A percentile compares a stretch with the other conserved stretches of the same genome.
Evolutionary conservation across 2,113 vertebrate genomes (phyloP).

Genomic region (Thunnus maccoyii): DNA sequence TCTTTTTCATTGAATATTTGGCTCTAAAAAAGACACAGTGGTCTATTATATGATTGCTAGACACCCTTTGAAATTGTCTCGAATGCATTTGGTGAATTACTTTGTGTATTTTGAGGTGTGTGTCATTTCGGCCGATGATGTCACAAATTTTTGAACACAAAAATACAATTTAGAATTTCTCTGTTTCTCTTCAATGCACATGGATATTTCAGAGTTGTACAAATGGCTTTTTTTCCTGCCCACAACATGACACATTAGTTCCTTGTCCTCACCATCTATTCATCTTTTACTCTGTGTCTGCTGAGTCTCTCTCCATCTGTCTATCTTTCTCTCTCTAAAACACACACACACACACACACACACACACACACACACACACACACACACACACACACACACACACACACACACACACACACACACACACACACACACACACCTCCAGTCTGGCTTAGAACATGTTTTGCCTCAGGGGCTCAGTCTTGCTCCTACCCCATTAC

Average conservation of each 20-base stretch:
- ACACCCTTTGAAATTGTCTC: neutral
- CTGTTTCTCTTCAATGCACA: constrained; percentile 4
- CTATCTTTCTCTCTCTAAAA: neutral
- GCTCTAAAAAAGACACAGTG: neutral
- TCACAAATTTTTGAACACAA: neutral
- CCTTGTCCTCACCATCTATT: constrained; percentile 10
- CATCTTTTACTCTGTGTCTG: neutral
- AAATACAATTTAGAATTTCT: neutral
- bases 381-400: constrained; percentile 7
- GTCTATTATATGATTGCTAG: neutral
- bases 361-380: neutral
- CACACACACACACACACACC: constrained; percentile 10
- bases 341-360: no score
- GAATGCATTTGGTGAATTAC: neutral
- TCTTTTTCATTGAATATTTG: neutral
- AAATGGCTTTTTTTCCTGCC: constrained; percentile 8
- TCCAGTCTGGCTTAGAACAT: constrained; percentile 48
- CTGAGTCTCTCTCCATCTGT: constrained; percentile 20
- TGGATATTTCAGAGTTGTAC: neutral
- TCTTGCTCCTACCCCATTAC: constrained; percentile 58
- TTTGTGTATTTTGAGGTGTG: neutral
- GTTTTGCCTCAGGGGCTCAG: constrained; percentile 52
- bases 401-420: neutral
- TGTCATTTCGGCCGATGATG: neutral
- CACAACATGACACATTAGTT: constrained; percentile 25